Evolutionary conservation across 2,113 vertebrate species (phyloP), one percentile per base, ranked within the genome.

Genomic region (Peromyscus californicus): DNA sequence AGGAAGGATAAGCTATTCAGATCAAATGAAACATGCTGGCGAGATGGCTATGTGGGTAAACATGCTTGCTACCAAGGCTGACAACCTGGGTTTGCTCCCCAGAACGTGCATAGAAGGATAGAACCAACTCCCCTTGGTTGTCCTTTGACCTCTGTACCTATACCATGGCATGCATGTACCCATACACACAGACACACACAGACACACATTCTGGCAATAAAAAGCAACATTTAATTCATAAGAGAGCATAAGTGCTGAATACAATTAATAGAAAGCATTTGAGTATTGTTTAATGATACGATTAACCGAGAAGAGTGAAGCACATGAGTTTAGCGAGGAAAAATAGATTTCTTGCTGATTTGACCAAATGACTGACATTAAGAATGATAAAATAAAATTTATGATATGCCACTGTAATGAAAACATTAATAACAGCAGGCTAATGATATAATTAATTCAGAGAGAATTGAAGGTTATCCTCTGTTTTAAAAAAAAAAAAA

Each of bases 401-500:
- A 90, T 45, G 15, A 65, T 94, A 74, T 83, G 31, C n/a, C 9
- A 92, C 31, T 36, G 67, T 31, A 94, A 91, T 94, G 54, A 97
- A 96, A 93, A 86, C 13, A 83, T 84, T 91, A 96, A 69, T 91
- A 74, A 93, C 70, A 76, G 90, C 26, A 92, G 0, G 45, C 26
- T 96, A 79, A 92, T 93, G 87, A 80, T 92, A 54, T 67, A 90
- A 97, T 96, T 95, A 88, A 95, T 95, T 96, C 90, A 96, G 88
- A 96, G 80, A 92, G 29, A 97, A 80, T 6, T 87, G 26, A 75
- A 93, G 57, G n/a, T 94, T 54, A 85, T 29, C 85, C 26, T 75
- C 42, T 76, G 63, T 11, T 9, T 11, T 80, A 92, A 95, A 69
- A 22, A 95, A 69, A 22, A 78, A 86, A 39, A 59, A 1, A 15